Conservation (phyloP, 2,888 invertebrate genomes). For the Cordilura impudica region DNA sequence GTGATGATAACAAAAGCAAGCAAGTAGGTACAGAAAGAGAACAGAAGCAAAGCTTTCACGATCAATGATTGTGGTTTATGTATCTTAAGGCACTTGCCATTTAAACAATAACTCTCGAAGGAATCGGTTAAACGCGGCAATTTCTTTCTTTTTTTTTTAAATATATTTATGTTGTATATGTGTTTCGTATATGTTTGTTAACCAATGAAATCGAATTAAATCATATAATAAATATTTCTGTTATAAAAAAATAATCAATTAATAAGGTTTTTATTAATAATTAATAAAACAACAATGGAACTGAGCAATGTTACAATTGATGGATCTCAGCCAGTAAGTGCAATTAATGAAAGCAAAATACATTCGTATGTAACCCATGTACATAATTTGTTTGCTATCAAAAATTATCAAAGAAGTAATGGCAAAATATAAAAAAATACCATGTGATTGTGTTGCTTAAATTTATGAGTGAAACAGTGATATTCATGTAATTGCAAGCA, state of each 20-base stretch:
- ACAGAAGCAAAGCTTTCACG: not conserved
- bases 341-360: no score
- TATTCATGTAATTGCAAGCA: no score
- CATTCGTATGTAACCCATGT: no score
- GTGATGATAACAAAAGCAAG: conserved; percentile 32
- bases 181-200: not conserved
- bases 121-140: conserved; percentile 34
- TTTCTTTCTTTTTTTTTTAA: no score
- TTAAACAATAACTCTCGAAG: conserved; percentile 52
- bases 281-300: conserved; percentile 58
- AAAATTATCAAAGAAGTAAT: no score
- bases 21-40: not conserved
- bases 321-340: conserved; percentile 50
- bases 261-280: no score
- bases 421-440: no score
- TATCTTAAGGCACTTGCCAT: conserved; percentile 44
- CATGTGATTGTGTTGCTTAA: no score
- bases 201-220: not conserved
- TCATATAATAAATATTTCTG: no score
- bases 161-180: no score
- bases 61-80: not conserved
- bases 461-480: no score
- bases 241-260: not conserved
- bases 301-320: conserved; percentile 63
- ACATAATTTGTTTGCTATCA: no score